Base-by-base conservation (phyloP, 2,797 vertebrate genomes). In the Ptychadena robeensis region DNA sequence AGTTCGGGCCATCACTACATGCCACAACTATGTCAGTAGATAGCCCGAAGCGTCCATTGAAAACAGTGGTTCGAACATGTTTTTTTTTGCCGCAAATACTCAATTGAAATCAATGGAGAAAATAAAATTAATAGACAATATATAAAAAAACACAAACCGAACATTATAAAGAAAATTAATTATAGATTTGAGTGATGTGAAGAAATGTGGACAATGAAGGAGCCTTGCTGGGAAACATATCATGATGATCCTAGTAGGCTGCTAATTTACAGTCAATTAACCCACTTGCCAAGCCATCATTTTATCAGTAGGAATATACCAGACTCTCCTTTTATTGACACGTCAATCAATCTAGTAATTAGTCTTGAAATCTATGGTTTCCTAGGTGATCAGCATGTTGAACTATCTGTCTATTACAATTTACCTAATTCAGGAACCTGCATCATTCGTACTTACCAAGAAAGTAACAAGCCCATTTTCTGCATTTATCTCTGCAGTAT, bases 311-410 rank as follows among this genome's bases (percentile, higher is more conserved):
- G 15, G n/a, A 82, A 68, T 48, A 40, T 61, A 75, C 25, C 9
- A 68, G 72, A 69, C 71, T 69, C 18, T 37, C 71, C 30, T 82
- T 30, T 67, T 40, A 76, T 76, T 82, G 73, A 70, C 72, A 40
- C 63, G 28, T 63, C 73, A 69, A 30, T 82, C 48, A 75, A 11
- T 69, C 31, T 67, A 32, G 32, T 10, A 75, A 61, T 67, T 66
- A 73, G 28, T 35, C 79, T 73, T 15, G 2, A 74, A 28, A 57
- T 81, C 31, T 75, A 9, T 68, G 44, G 63, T 74, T 81, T 81
- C 40, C 44, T 35, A 59, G 79, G 61, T 73, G 79, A 81, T 73
- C 61, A 57, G n/a, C 31, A 73, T 4, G 27, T 72, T 22, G 2
- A 11, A 8, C 34, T 28, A 37, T 79, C 64, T 79, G 64, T 53